Evolutionary conservation across 2,113 vertebrate species (phyloP).

Genomic region (Cricetomys ansorgei): DNA sequence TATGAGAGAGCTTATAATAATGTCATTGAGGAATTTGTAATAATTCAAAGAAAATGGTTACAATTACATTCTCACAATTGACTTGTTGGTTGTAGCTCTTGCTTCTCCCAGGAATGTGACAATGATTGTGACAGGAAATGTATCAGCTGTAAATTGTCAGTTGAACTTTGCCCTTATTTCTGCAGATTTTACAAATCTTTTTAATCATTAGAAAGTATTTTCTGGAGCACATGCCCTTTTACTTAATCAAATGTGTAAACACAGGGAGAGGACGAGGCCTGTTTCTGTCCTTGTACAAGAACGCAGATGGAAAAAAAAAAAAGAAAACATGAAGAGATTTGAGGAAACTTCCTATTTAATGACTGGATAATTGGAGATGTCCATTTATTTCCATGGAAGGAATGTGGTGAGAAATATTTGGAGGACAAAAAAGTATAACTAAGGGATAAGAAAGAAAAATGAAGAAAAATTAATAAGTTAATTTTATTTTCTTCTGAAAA

Average conservation of each 20-base stretch:
- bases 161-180: background rate
- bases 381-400: background rate
- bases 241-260: slow-evolving; percentile 2
- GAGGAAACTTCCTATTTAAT: background rate
- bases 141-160: background rate
- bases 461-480: background rate
- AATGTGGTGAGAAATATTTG: background rate
- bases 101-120: background rate
- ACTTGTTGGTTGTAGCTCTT: background rate
- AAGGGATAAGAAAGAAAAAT: background rate
- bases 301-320: background rate
- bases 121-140: background rate
- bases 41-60: slow-evolving; percentile 39
- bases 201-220: background rate
- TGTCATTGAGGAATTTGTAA: slow-evolving; percentile 13
- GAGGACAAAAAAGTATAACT: background rate
- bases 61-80: background rate
- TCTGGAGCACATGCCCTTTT: background rate
- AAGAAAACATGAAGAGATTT: background rate
- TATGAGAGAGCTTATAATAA: background rate
- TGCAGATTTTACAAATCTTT: background rate
- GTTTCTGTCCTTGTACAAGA: background rate
- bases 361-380: background rate
- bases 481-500: background rate
- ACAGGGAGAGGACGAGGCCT: background rate